These are phyloP conservation scores for Mormyrus lacerda DNA, from an alignment of 2,113 vertebrate genomes.

Conservation along the genomic window DNA sequence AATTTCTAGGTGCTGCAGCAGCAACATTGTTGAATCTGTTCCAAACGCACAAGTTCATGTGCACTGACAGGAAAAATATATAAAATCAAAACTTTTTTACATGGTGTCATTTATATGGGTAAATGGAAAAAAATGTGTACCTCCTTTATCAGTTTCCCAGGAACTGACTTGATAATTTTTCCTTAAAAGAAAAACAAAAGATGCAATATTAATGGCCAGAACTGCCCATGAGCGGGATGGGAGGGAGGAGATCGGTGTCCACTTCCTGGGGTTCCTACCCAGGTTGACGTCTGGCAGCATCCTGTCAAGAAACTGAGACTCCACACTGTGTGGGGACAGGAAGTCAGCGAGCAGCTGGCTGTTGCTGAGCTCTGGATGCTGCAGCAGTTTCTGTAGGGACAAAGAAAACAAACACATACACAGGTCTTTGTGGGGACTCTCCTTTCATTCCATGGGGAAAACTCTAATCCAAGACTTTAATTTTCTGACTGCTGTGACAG, in stretches of 20 bases:
- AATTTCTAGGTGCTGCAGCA: not conserved
- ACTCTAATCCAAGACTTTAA: not conserved
- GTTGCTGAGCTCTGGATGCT: slow-evolving; percentile 91
- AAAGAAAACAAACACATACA: not conserved
- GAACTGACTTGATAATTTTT: slow-evolving; percentile 97
- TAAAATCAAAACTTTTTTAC: not conserved
- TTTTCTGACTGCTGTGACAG: not conserved
- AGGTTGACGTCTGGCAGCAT: slow-evolving; percentile 95
- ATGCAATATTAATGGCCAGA: not conserved
- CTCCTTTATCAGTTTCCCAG: slow-evolving; percentile 96
- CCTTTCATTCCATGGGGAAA: not conserved
- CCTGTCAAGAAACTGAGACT: slow-evolving; percentile 95
- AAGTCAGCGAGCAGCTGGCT: slow-evolving; percentile 95
- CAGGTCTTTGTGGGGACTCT: not conserved
- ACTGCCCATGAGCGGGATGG: not conserved
- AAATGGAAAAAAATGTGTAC: slow-evolving; percentile 46
- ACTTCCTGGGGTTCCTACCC: slow-evolving; percentile 57
- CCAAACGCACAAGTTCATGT: not conserved
- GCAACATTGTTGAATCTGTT: not conserved
- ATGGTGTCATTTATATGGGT: not conserved
- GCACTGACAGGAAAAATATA: not conserved
- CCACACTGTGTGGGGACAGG: slow-evolving; percentile 86
- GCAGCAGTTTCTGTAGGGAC: slow-evolving; percentile 73
- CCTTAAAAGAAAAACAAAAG: slow-evolving; percentile 62
- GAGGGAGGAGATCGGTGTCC: not conserved